Base-by-base conservation (phyloP, 2,797 vertebrate species). In the Lepus townsendii region DNA sequence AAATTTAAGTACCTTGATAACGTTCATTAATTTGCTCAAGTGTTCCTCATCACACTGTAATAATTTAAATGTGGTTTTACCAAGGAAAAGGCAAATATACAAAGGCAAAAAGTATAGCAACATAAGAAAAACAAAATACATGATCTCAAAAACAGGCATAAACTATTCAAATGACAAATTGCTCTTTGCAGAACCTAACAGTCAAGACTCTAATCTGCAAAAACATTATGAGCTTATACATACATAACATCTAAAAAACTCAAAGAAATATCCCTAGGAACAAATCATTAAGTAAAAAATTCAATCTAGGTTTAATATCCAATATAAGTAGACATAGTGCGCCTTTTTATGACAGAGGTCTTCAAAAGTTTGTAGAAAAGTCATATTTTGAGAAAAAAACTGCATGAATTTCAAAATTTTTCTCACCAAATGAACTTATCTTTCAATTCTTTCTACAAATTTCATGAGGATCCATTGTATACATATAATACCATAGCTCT, bases 211-310 rank as follows among this genome's bases (percentile, higher is more conserved):
- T 84, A 20, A 92, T 68, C 6, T 96, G 22, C 20, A 89, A 68
- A 96, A 95, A 76, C 52, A 75, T 0, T 52, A 10, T 50, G 52
- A 92, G 19, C 32, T 54, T 66, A 85, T 47, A 65, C 2, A 50
- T 54, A 77, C 38, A 72, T 63, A 54, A 75, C 22, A 86, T 11
- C 22, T 47, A 79, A 83, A 89, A 16, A 11, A 20, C 16, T 91
- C 91, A 91, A 76, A 94, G 75, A 93, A 92, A 84, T 73, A 96
- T 8, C 50, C 76, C 79, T 27, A 54, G 54, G 95, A 90, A 90
- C 19, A 90, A 87, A 85, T 90, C 9, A 90, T 27, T 91, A 90
- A 93, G 69, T 96, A 54, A 88, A 93, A 16, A 89, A 88, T 88
- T 82, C 24, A 77, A 76, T 75, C 76, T 83, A 83, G 66, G 83